Evolutionary conservation across 2,888 invertebrate species (phyloP), one percentile per base, ranked within the genome.

Genomic region (Eudemis profundana): DNA sequence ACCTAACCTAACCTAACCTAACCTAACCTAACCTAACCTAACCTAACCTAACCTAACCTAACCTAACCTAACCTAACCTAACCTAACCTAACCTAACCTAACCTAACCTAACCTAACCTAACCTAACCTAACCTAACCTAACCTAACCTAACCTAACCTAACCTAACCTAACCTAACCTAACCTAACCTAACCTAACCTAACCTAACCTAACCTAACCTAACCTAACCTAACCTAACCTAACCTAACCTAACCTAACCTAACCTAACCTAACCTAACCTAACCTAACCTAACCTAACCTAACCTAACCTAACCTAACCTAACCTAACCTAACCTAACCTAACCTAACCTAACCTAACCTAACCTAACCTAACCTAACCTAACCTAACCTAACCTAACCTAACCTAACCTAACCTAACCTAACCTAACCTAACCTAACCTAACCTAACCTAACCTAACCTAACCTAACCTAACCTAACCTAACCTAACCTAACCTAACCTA

Each of bases 321-420:
- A 67, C 67, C 67, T 66, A 66, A 66, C 66, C 66, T 66, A 66
- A 66, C 66, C 66, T 65, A 65, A 65, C 66, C 69, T 64, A 68
- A 67, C 69, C 69, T 65, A 69, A 69, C 69, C 67, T 60, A 69
- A 69, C 69, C 69, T 62, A 69, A 69, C 68, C 68, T 64, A 69
- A 69, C 69, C 65, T 59, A 68, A 68, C 68, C 68, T 60, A 68
- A 68, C 68, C 68, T 61, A 69, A 69, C 69, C 69, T 64, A 69
- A 69, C 66, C 68, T 61, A 68, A 66, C 68, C 66, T 62, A 62
- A 68, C 66, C 60, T 62, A 62, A 66, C 62, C 63, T 57, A 57
- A 64, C 57, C 63, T 57, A 57, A 64, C 57, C 63, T 57, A 57
- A 61, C 53, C 53, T 44, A 53, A 51, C 53, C 53, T 44, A 53